Base-by-base conservation (phyloP, 2,888 invertebrate species). In the Lasioglossum morio region DNA sequence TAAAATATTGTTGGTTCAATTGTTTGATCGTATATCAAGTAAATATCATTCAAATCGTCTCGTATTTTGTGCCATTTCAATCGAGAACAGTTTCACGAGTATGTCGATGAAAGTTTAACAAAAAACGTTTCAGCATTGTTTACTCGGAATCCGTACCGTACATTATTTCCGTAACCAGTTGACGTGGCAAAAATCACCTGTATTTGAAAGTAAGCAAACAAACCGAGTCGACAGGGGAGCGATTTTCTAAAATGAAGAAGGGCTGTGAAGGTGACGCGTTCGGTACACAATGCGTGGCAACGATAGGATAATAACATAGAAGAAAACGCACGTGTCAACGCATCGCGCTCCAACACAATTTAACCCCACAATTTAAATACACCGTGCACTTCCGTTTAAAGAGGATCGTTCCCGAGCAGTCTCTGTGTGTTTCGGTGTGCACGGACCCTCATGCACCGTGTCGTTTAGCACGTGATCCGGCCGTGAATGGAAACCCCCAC, bases 391-490 rank as follows among this genome's bases (percentile, higher is more conserved):
- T 34, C 30, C 57, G 82, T 40, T 83, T 84, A 84, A 84, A 84
- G 82, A 37, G 82, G 84, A 82, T 82, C 63, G 82, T 77, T 76
- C 46, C 76, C n/a, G 23, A 63, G 73, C 77, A 2, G 23, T 2
- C 5, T 4, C 5, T 27, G 53, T 23, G n/a, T 57, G 27, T 60
- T 40, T 76, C 66, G 60, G 37, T 34, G 76, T 73, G 76, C 75
- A 66, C 60, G 70, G 63, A 72, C 70, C 77, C 70, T 79, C 69
- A 46, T 79, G 74, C 48, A 37, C 34, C 34, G 63, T 57, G 83
- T 85, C 78, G 85, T 83, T 83, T 83, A 83, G 76, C 83, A 85
- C 69, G 77, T 85, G 77, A 77, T 84, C 48, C 43, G 70, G 48
- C 66, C 27, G 46, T 80, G 84, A 85, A 85, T 84, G 74, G 77